Evolutionary conservation across 2,113 vertebrate species (phyloP).

Genomic region (Probosciger aterrimus): DNA sequence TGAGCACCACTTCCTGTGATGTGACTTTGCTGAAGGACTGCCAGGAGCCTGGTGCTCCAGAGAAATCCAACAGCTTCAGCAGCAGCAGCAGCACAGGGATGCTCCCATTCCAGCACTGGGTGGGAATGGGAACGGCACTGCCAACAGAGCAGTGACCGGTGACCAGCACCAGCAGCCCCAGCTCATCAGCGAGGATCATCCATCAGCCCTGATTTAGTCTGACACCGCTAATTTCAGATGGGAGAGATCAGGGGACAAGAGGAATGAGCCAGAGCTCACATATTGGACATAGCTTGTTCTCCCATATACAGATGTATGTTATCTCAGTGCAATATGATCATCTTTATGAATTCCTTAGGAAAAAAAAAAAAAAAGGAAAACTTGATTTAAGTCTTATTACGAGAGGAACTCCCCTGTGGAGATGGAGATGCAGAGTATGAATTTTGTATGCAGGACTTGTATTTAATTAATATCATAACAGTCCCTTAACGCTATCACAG

Average conservation of each 20-base stretch:
- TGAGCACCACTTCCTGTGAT: accelerated
- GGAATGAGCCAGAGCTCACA: neutral
- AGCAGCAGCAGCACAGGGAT: neutral
- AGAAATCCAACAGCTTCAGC: accelerated
- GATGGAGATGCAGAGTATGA: slow-evolving; percentile 29
- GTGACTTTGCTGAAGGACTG: neutral
- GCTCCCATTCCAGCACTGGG: neutral
- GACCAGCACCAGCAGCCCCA: neutral
- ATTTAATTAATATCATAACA: slow-evolving; percentile 68
- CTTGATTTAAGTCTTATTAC: slow-evolving; percentile 45
- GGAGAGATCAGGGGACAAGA: neutral
- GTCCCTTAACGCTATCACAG: slow-evolving; percentile 57
- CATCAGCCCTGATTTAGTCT: accelerated
- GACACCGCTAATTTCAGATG: neutral
- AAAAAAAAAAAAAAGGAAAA: neutral
- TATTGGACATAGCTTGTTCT: neutral
- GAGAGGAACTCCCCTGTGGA: slow-evolving; percentile 35
- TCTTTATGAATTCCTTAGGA: neutral
- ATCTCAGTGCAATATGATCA: neutral
- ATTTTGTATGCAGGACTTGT: slow-evolving; percentile 59
- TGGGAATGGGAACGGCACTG: neutral
- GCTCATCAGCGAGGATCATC: too few relatives aligned
- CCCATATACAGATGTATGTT: neutral
- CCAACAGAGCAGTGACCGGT: neutral
- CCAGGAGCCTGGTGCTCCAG: neutral